A percentile compares a stretch with the other conserved stretches of the same genome.
These are phyloP conservation scores for Acanthosoma haemorrhoidale DNA, from an alignment of 2,888 invertebrate genomes.

Conservation along the genomic window DNA sequence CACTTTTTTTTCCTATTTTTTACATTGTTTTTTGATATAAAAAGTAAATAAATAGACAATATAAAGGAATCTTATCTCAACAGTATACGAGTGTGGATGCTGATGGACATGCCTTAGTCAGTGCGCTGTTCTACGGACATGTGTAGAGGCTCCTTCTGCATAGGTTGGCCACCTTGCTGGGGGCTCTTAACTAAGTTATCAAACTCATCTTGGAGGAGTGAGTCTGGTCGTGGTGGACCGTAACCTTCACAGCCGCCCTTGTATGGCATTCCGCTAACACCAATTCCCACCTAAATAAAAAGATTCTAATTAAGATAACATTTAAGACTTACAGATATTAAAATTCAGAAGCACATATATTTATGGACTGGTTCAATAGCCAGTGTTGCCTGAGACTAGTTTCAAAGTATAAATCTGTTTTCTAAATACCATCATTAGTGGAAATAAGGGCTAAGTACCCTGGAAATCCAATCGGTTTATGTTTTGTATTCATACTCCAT, in stretches of 20 bases:
- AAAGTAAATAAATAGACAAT: slow-evolving; percentile 38
- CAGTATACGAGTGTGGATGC: slow-evolving; percentile 28
- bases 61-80: slow-evolving; percentile 35
- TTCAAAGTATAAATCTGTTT: too few species aligned
- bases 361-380: too few species aligned
- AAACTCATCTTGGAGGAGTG: slow-evolving; percentile 59
- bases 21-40: slow-evolving; percentile 31
- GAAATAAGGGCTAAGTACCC: too few species aligned
- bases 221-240: slow-evolving; percentile 53
- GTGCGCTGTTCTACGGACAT: slow-evolving; percentile 42
- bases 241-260: slow-evolving; percentile 58
- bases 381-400: too few species aligned
- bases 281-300: slow-evolving; percentile 50
- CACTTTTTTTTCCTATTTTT: slow-evolving; percentile 20
- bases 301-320: neutral
- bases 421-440: too few species aligned
- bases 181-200: slow-evolving; percentile 58
- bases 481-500: too few species aligned
- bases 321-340: too few species aligned
- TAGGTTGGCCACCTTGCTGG: slow-evolving; percentile 34
- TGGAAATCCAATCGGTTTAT: too few species aligned
- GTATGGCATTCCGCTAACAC: slow-evolving; percentile 59
- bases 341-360: too few species aligned
- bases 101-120: slow-evolving; percentile 38
- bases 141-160: slow-evolving; percentile 39